Base-by-base conservation (phyloP, 1,140 invertebrate genomes). In the Megalopta genalis region DNA sequence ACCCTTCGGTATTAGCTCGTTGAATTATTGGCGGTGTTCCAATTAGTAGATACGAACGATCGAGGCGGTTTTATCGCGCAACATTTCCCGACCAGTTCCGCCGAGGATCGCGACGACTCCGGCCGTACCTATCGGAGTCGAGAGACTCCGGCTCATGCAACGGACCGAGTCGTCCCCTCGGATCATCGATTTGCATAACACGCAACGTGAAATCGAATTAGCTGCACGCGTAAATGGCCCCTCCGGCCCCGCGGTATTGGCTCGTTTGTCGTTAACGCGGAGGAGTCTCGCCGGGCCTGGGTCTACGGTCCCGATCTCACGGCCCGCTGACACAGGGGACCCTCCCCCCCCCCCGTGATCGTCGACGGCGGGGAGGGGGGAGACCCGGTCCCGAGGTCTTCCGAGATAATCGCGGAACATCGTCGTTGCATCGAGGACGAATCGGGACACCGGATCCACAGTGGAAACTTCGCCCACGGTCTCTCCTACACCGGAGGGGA, bases 401-500 rank as follows among this genome's bases (percentile, higher is more conserved):
- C 10, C 62, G 32, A 57, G 59, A 67, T 67, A 80, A 69, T 77
- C 75, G 60, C 67, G 75, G 52, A 68, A 76, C 73, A 76, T 68
- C 64, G 73, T 25, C 65, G 67, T 52, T 27, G 83, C 57, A 79
- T 69, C 69, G 66, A 73, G 63, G 80, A 59, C 73, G 67, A 84
- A 84, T 82, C 82, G 71, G 83, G 83, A 84, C 83, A 84, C 77
- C 57, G 69, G 59, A 71, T 71, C 67, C 77, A 60, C 82, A 57
- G 68, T 74, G 63, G 80, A 82, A 86, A 83, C 77, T 81, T 83
- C 85, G 85, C 85, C 85, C 81, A 86, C 85, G 85, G 81, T 77
- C 69, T 64, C 71, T 57, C 64, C 77, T 18, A 25, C 23, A 21
- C 54, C 80, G 75, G 62, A 59, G 76, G 59, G 69, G 37, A 69